Percentiles rank a stretch among this genome's conserved stretches.
These are phyloP conservation scores for Maconellicoccus hirsutus DNA, from an alignment of 1,140 invertebrate species.

Conservation along the genomic window DNA sequence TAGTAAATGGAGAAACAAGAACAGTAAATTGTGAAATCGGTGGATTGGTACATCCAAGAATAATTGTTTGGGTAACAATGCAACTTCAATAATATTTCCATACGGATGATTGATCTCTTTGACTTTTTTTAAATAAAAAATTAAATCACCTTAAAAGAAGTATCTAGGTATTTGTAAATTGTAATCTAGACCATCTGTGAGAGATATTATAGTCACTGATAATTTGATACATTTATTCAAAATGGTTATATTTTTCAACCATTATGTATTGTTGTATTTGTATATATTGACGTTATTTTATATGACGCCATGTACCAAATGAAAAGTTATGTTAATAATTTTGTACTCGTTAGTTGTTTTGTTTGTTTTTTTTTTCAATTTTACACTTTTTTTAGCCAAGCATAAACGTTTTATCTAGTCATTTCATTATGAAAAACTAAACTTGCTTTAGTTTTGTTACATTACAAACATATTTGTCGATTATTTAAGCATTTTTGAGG, in stretches of 20 bases:
- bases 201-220: no score
- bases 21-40: constrained; percentile 69
- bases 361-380: background rate
- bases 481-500: background rate
- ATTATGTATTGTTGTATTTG: background rate
- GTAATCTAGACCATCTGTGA: no score
- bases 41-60: constrained; percentile 49
- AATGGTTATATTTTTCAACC: background rate
- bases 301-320: constrained; percentile 2
- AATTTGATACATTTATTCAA: background rate
- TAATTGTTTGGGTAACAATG: constrained; percentile 52
- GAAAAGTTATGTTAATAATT: background rate
- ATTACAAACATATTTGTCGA: background rate
- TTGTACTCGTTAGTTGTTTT: constrained; percentile 1
- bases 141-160: no score
- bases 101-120: no score
- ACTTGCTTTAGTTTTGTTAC: background rate
- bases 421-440: background rate
- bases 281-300: background rate
- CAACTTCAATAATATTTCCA: constrained; percentile 29
- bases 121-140: no score
- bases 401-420: background rate
- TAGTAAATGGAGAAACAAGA: constrained; percentile 57
- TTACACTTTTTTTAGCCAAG: constrained; percentile 4
- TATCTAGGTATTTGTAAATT: no score